Conservation (phyloP, 2,888 invertebrate species). For the Hoplodrina ambigua region DNA sequence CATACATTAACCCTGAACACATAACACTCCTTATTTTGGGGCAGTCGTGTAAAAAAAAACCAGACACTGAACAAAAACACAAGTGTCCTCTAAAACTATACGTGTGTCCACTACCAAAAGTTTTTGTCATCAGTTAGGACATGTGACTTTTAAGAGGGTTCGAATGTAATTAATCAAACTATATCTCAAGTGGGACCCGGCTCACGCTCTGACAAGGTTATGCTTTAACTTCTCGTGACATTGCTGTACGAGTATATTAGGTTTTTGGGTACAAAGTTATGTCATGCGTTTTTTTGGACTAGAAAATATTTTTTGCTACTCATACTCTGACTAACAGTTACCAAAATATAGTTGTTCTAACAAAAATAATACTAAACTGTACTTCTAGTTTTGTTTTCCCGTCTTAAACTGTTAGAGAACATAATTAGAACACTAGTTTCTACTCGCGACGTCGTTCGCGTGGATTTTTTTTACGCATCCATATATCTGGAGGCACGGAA, state of each 20-base stretch:
- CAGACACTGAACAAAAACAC: slow-evolving; percentile 41
- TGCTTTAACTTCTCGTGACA: slow-evolving; percentile 69
- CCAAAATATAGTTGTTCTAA: no score
- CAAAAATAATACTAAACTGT: no score
- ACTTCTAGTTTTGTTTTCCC: no score
- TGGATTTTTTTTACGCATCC: no score
- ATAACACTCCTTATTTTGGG: no score
- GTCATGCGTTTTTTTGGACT: slow-evolving; percentile 9
- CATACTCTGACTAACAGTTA: no score
- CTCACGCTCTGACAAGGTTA: slow-evolving; percentile 71
- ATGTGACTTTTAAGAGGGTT: slow-evolving; percentile 82
- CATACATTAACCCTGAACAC: no score
- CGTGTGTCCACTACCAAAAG: slow-evolving; percentile 62
- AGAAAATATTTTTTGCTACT: background rate
- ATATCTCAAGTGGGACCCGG: slow-evolving; percentile 68
- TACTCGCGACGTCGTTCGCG: no score
- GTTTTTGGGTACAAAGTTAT: slow-evolving; percentile 52
- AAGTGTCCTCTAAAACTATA: slow-evolving; percentile 46
- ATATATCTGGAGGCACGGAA: no score
- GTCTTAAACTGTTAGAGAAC: no score
- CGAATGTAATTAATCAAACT: slow-evolving; percentile 83
- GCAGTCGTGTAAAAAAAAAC: no score
- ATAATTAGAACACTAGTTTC: no score
- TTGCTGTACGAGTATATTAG: slow-evolving; percentile 39
- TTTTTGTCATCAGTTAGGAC: slow-evolving; percentile 80